These are phyloP conservation scores for Antigone vipio DNA, from an alignment of 2,113 vertebrate species.

Conservation along the genomic window DNA sequence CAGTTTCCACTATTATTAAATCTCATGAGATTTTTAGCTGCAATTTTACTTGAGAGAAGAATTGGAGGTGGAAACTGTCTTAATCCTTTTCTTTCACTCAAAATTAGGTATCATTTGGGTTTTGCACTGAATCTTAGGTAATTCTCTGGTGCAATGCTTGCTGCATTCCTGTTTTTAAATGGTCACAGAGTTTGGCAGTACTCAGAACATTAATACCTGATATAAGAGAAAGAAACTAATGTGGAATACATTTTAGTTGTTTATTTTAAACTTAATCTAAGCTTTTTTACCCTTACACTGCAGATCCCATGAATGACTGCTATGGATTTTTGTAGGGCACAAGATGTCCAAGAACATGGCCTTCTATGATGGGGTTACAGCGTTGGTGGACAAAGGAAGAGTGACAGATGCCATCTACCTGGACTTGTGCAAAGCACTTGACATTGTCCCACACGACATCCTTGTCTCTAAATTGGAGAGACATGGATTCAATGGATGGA, in stretches of 20 bases:
- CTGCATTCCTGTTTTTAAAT: neutral
- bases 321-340: neutral
- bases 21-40: neutral
- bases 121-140: neutral
- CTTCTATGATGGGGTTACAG: too few species aligned
- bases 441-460: too few species aligned
- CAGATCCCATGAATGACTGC: neutral
- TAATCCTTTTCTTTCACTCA: neutral
- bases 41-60: neutral
- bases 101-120: neutral
- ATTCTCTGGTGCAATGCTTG: neutral
- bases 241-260: neutral
- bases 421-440: too few species aligned
- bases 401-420: too few species aligned
- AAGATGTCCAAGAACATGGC: neutral
- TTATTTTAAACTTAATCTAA: neutral
- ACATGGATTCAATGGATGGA: too few species aligned
- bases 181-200: neutral
- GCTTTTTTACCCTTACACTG: neutral
- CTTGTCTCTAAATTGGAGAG: too few species aligned
- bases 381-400: too few species aligned
- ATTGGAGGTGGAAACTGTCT: neutral
- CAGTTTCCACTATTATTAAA: neutral
- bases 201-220: neutral
- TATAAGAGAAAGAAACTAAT: neutral